Conservation (phyloP, 2,888 invertebrate species). For the Euphydryas editha region DNA sequence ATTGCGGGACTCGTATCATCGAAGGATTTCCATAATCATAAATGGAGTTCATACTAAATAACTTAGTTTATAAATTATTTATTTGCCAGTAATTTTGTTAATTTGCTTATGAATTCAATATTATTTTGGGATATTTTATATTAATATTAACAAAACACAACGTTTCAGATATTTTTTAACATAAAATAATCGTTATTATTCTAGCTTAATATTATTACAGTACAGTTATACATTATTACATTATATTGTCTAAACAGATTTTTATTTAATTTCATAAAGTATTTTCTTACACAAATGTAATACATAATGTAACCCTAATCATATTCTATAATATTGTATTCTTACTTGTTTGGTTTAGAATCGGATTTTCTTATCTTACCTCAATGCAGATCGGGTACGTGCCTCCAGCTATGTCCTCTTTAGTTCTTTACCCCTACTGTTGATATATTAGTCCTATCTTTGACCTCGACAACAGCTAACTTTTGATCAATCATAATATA, state of each 20-base stretch:
- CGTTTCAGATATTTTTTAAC: too few relatives aligned
- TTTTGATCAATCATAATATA: too few relatives aligned
- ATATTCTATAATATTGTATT: too few relatives aligned
- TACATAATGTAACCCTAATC: too few relatives aligned
- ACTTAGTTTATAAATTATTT: slow-evolving; percentile 5
- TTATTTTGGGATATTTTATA: too few relatives aligned
- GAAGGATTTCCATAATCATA: slow-evolving; percentile 28
- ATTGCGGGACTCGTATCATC: slow-evolving; percentile 24
- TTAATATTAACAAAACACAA: too few relatives aligned
- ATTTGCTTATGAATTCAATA: neutral
- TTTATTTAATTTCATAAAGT: too few relatives aligned
- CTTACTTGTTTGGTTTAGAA: neutral
- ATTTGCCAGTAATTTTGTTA: neutral
- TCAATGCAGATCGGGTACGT: neutral
- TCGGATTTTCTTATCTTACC: neutral
- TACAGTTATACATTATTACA: too few relatives aligned
- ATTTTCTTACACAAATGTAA: too few relatives aligned
- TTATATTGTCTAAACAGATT: too few relatives aligned
- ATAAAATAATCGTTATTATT: too few relatives aligned
- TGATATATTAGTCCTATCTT: neutral
- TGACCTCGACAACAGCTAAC: neutral
- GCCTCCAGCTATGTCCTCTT: neutral
- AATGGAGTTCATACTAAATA: slow-evolving; percentile 27
- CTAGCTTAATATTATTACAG: too few relatives aligned
- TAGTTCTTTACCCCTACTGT: neutral